These are phyloP conservation scores for Deilephila porcellus DNA, from an alignment of 2,888 invertebrate species.

Conservation along the genomic window DNA sequence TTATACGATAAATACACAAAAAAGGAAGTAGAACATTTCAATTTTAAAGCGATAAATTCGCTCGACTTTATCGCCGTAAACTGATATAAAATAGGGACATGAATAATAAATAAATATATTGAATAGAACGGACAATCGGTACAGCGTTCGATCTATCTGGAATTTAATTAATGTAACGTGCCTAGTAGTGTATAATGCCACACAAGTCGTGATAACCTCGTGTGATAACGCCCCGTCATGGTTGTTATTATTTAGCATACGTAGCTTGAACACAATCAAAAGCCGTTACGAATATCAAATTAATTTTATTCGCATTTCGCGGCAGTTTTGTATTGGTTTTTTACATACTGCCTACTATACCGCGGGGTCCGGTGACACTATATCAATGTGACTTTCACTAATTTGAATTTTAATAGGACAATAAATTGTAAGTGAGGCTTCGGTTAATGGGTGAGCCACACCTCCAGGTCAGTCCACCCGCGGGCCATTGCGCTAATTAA, in stretches of 20 bases:
- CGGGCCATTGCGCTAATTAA: slow-evolving; percentile 60
- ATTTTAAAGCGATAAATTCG: neutral
- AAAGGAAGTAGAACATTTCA: neutral
- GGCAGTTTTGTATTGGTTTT: slow-evolving; percentile 19
- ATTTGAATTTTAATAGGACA: slow-evolving; percentile 66
- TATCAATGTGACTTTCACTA: slow-evolving; percentile 57
- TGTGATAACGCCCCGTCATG: slow-evolving; percentile 39
- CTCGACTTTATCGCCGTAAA: slow-evolving; percentile 10
- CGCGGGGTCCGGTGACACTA: slow-evolving; percentile 38
- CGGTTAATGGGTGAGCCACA: slow-evolving; percentile 56
- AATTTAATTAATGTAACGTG: slow-evolving; percentile 25
- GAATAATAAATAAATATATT: neutral
- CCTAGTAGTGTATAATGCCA: slow-evolving; percentile 25
- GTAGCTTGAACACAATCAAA: slow-evolving; percentile 32
- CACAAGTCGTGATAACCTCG: slow-evolving; percentile 45
- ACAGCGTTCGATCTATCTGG: slow-evolving; percentile 14
- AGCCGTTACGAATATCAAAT: slow-evolving; percentile 32
- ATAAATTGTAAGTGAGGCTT: slow-evolving; percentile 56
- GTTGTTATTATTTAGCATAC: slow-evolving; percentile 41
- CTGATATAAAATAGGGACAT: neutral
- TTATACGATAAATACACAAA: neutral
- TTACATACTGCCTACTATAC: neutral
- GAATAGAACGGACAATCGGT: slow-evolving; percentile 8
- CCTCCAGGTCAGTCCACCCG: slow-evolving; percentile 59
- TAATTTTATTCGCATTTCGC: slow-evolving; percentile 28